Conservation (phyloP, 64 coral and sea anemone genomes). For the Dendrophyllia cribrosa region DNA sequence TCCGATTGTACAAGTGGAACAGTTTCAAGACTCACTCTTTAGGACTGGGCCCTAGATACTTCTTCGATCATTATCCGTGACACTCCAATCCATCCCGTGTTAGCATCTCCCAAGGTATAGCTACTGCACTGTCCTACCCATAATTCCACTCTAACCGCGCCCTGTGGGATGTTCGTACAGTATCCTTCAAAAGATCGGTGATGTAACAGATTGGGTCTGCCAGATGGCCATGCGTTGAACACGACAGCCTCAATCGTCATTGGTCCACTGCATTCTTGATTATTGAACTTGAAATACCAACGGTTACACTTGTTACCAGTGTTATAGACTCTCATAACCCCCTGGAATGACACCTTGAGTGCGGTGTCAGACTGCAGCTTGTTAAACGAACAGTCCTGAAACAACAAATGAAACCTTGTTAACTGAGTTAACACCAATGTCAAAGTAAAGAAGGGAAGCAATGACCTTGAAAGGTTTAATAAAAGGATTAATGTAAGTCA, state of each 20-base stretch:
- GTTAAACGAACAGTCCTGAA: constrained; percentile 24
- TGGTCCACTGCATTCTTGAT: constrained; percentile 23
- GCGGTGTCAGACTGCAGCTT: constrained; percentile 12
- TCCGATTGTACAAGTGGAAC: no score
- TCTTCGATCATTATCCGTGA: not conserved
- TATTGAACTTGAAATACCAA: constrained; percentile 66
- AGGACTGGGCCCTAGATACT: not conserved
- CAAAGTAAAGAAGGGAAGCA: no score
- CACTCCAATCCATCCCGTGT: not conserved
- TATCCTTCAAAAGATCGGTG: constrained; percentile 51
- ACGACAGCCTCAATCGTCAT: constrained; percentile 36
- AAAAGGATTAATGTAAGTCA: no score
- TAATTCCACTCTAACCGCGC: constrained; percentile 28
- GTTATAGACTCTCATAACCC: constrained; percentile 1
- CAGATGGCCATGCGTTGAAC: not conserved
- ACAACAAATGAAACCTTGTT: not conserved
- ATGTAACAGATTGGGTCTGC: not conserved
- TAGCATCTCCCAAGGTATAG: not conserved
- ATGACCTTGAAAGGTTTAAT: no score
- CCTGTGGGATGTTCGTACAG: constrained; percentile 23
- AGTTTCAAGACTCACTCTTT: not conserved
- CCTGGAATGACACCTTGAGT: constrained; percentile 37
- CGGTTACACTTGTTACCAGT: constrained; percentile 18
- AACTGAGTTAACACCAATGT: no score
- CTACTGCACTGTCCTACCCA: constrained; percentile 56